A percentile compares a stretch with the other conserved stretches of the same genome.
These are phyloP conservation scores for Phylloscopus collybita DNA, from an alignment of 2,797 vertebrate species.

Conservation along the genomic window DNA sequence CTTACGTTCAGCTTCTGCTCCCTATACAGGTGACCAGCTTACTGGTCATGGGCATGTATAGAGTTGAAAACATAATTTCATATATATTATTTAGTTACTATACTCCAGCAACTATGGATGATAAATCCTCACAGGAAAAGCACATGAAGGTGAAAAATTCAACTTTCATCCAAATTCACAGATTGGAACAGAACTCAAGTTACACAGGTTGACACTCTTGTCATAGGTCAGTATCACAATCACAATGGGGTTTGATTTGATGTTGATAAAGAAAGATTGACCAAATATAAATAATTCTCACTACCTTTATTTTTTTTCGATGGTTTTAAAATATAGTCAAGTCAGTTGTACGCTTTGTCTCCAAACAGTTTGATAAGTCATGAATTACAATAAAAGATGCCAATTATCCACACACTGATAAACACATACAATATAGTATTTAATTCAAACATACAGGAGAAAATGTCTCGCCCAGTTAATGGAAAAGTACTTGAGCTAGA, in stretches of 20 bases:
- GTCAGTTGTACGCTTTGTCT: neutral
- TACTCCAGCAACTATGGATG: neutral
- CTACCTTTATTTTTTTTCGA: neutral
- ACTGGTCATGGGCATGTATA: neutral
- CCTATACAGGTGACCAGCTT: neutral
- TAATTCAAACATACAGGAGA: neutral
- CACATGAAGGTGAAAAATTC: neutral
- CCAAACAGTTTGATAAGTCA: neutral
- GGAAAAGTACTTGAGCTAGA: neutral
- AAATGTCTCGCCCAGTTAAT: neutral
- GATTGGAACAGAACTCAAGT: neutral
- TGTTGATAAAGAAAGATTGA: neutral
- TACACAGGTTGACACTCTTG: neutral
- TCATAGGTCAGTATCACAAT: neutral
- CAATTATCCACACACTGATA: neutral
- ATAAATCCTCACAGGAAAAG: neutral
- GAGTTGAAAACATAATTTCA: neutral
- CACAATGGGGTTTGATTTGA: neutral
- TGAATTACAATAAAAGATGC: neutral
- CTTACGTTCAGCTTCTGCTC: neutral
- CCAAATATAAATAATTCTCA: neutral
- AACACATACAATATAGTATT: neutral
- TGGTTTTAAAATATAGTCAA: neutral
- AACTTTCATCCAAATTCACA: neutral
- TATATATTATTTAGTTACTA: neutral